phyloP scores from a whole-genome alignment of 2,888 invertebrate genomes.

The Diabrotica balteata region DNA sequence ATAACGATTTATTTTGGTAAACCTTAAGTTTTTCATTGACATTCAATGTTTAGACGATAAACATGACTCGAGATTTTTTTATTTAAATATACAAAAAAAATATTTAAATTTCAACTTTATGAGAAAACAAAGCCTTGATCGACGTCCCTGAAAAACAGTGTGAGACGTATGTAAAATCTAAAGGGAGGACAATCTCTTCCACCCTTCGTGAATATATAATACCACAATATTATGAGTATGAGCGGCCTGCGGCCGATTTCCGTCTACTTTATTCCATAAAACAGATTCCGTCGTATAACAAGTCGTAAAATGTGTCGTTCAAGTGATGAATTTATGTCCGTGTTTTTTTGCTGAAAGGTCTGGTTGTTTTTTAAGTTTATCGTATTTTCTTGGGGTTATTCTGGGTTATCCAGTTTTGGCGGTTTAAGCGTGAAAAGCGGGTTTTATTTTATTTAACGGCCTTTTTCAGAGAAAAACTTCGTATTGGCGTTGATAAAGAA shows the following conservation, averaged over 20 bases:
- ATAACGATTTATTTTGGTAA: too few relatives aligned
- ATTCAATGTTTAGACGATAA: too few relatives aligned
- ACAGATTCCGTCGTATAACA: slow-evolving; percentile 24
- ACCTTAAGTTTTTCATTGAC: too few relatives aligned
- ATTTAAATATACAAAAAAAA: too few relatives aligned
- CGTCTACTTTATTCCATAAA: slow-evolving; percentile 35
- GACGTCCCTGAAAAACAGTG: background rate
- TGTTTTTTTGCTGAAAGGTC: slow-evolving; percentile 25
- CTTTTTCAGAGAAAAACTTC: too few relatives aligned
- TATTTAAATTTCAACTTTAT: too few relatives aligned
- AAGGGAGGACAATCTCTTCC: slow-evolving; percentile 20
- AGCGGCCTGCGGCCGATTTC: slow-evolving; percentile 43
- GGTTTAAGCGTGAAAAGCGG: too few relatives aligned
- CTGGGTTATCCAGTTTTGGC: background rate
- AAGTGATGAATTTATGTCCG: slow-evolving; percentile 47
- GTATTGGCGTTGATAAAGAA: too few relatives aligned
- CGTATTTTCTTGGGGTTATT: slow-evolving; percentile 1
- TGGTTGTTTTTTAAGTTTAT: background rate
- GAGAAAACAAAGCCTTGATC: background rate
- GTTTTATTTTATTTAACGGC: too few relatives aligned
- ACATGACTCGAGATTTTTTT: too few relatives aligned
- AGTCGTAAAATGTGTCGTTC: slow-evolving; percentile 45
- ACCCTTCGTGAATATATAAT: slow-evolving; percentile 46
- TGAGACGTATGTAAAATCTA: slow-evolving; percentile 5
- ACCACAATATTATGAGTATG: slow-evolving; percentile 45